A percentile compares a stretch with the other conserved stretches of the same genome.
Evolutionary conservation across 2,888 invertebrate species (phyloP).

Genomic region (Tipula unca): DNA sequence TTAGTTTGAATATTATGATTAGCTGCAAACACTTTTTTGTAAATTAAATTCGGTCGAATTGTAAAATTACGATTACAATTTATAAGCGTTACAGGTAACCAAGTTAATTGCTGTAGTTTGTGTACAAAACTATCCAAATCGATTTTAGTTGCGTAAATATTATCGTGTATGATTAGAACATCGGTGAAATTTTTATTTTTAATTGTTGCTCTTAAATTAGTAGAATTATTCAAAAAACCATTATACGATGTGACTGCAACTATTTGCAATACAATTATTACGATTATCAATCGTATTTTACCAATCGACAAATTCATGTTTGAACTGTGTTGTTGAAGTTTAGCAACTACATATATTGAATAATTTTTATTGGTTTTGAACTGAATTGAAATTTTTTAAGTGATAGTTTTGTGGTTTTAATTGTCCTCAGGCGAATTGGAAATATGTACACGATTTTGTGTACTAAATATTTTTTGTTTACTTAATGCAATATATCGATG

Average conservation of each 20-base stretch:
- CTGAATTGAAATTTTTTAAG: too few species aligned
- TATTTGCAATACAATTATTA: background rate
- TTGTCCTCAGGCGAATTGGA: background rate
- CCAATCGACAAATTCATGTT: background rate
- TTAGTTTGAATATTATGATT: background rate
- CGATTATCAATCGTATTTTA: background rate
- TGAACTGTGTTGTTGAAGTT: background rate
- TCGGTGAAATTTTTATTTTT: background rate
- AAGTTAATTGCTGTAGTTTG: background rate
- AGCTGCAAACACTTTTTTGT: background rate
- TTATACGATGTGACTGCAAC: background rate
- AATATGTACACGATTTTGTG: background rate
- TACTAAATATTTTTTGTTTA: too few species aligned
- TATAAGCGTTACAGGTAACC: background rate
- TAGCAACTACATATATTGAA: background rate
- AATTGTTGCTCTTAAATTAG: background rate
- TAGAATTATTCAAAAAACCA: background rate
- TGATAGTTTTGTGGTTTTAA: too few species aligned
- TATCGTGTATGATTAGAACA: background rate
- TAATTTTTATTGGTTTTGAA: background rate
- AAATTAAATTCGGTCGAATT: background rate
- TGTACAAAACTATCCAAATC: background rate
- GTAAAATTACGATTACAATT: background rate
- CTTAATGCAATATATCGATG: background rate
- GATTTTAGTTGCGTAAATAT: background rate